Percentiles rank a stretch among this genome's conserved stretches.
These are phyloP conservation scores for Drosophila lowei DNA, from an alignment of 1,140 invertebrate species.

Conservation along the genomic window DNA sequence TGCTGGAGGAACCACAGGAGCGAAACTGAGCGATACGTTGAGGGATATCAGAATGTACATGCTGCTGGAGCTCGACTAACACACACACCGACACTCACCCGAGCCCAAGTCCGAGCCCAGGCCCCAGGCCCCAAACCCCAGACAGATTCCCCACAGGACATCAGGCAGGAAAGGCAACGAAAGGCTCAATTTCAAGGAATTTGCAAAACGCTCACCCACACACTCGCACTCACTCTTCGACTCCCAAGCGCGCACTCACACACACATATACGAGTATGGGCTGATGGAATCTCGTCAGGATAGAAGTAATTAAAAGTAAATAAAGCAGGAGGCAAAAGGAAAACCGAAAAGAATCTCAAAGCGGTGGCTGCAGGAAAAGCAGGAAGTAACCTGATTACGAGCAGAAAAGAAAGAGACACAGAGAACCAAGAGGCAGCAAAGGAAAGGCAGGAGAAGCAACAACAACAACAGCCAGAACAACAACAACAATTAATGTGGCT, in stretches of 20 bases:
- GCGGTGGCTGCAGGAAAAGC: constrained; percentile 15
- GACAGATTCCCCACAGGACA: constrained; percentile 54
- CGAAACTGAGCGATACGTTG: constrained; percentile 53
- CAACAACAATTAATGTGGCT: constrained; percentile 37
- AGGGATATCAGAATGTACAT: constrained; percentile 56
- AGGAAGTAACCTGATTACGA: constrained; percentile 48
- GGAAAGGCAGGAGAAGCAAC: constrained; percentile 4
- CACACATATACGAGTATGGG: constrained; percentile 1
- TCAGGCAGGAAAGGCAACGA: constrained; percentile 47
- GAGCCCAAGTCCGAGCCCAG: not conserved
- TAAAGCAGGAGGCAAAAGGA: constrained; percentile 31
- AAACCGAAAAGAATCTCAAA: constrained; percentile 5
- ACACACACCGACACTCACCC: constrained; percentile 5
- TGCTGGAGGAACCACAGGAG: constrained; percentile 5
- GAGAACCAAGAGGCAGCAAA: constrained; percentile 38
- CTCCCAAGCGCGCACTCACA: constrained; percentile 5
- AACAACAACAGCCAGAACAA: constrained; percentile 8
- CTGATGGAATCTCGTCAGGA: constrained; percentile 42
- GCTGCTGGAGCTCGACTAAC: constrained; percentile 55
- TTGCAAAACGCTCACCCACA: constrained; percentile 38
- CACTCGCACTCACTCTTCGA: not conserved
- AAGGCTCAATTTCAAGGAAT: constrained; percentile 71
- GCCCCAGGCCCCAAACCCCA: constrained; percentile 1
- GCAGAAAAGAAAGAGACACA: constrained; percentile 5
- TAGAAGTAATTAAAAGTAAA: constrained; percentile 69